These are phyloP conservation scores for Hemichromis elongatus DNA, from an alignment of 2,113 vertebrate genomes.

Conservation along the genomic window DNA sequence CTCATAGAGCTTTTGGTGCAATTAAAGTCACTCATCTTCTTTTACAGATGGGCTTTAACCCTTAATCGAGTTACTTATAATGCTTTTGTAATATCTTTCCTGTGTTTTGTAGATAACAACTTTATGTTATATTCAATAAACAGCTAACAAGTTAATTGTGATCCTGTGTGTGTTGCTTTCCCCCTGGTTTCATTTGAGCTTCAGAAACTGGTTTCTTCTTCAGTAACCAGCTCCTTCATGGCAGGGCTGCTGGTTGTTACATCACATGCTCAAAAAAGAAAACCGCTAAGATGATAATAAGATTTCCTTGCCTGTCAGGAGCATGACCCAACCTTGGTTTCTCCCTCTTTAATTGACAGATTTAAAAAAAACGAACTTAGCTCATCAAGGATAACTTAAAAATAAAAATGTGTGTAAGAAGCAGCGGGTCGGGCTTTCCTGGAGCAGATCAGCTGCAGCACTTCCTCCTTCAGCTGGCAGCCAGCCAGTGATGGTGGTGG, in stretches of 20 bases:
- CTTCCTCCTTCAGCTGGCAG: not conserved
- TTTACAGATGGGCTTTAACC: not conserved
- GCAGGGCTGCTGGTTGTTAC: not conserved
- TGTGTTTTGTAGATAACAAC: constrained; percentile 26
- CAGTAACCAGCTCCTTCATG: not conserved
- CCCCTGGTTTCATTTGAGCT: not conserved
- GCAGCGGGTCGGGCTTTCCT: not conserved
- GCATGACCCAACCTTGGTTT: not conserved
- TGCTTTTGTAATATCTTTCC: constrained; percentile 20
- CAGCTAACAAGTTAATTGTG: not conserved
- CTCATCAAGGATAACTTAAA: not conserved
- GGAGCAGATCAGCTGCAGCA: not conserved
- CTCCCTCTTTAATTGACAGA: not conserved
- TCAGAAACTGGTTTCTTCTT: not conserved
- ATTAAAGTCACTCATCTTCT: not conserved
- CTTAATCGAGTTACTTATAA: not conserved
- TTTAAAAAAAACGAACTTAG: not conserved
- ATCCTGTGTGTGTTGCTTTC: not conserved
- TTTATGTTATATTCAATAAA: constrained; percentile 43
- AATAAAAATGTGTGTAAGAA: not conserved
- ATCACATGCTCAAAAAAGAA: constrained; percentile 40
- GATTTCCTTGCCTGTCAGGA: not conserved
- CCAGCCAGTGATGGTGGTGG: not conserved
- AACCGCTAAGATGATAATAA: constrained; percentile 49
- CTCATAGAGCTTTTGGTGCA: not conserved